A percentile compares a stretch with the other conserved stretches of the same genome.
These are phyloP conservation scores for Amazona ochrocephala DNA, from an alignment of 2,797 vertebrate genomes.

Conservation along the genomic window DNA sequence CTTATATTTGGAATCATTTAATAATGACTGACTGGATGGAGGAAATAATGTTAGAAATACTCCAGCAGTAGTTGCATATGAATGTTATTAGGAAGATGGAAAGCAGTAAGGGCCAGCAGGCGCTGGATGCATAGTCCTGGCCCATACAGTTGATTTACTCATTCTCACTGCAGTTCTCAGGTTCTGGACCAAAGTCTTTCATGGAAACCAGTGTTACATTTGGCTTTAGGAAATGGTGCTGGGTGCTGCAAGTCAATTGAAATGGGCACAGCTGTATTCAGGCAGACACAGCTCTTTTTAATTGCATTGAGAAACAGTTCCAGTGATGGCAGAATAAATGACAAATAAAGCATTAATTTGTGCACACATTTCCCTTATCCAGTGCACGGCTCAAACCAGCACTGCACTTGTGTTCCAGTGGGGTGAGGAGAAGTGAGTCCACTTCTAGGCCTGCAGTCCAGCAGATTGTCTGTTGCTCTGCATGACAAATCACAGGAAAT, in stretches of 20 bases:
- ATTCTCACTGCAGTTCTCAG: background rate
- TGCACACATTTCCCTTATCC: background rate
- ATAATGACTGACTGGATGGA: background rate
- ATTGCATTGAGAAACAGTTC: background rate
- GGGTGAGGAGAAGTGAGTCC: background rate
- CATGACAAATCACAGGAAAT: background rate
- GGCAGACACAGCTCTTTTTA: background rate
- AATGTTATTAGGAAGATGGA: background rate
- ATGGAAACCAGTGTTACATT: background rate
- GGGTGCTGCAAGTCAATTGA: background rate
- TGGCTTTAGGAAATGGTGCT: background rate
- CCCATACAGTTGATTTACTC: background rate
- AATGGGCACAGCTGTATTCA: background rate
- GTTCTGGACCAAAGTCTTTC: background rate
- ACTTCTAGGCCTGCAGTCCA: background rate
- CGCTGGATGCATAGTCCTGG: background rate
- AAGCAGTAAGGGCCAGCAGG: background rate
- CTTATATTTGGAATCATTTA: background rate
- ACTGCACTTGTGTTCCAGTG: background rate
- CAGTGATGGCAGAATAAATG: background rate
- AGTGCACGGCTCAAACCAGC: background rate
- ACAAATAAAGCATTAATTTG: background rate
- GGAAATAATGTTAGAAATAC: background rate
- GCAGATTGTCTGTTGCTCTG: background rate
- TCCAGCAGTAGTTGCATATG: background rate